A percentile compares a stretch with the other conserved stretches of the same genome.
phyloP scores from a whole-genome alignment of 2,888 invertebrate species.

The Acholoe squamosa region DNA sequence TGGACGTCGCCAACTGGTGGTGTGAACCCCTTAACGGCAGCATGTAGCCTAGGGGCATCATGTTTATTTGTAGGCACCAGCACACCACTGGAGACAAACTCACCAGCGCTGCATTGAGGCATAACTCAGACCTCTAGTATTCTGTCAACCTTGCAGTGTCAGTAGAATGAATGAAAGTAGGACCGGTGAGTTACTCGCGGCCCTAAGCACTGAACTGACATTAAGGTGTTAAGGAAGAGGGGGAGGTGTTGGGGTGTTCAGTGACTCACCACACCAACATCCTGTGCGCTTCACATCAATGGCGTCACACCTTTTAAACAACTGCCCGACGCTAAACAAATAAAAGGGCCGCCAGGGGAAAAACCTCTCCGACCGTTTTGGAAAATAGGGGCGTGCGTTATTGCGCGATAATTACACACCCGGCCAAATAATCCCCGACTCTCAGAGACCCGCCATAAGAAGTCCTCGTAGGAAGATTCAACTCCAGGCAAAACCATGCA shows the following conservation, averaged over 20 bases:
- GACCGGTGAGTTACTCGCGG: too few species aligned
- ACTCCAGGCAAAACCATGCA: neutral
- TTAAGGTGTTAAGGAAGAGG: neutral
- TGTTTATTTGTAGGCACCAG: too few species aligned
- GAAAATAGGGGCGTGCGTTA: neutral
- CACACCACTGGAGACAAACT: too few species aligned
- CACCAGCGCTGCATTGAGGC: too few species aligned
- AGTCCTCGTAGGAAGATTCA: neutral
- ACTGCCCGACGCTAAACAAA: slow-evolving; percentile 37
- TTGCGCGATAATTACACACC: slow-evolving; percentile 21
- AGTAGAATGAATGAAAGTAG: too few species aligned
- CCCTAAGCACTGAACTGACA: too few species aligned
- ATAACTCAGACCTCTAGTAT: too few species aligned
- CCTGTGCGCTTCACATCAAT: neutral
- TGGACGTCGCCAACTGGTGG: neutral
- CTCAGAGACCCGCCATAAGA: neutral
- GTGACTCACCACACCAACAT: slow-evolving; percentile 14
- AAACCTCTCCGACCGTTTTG: neutral
- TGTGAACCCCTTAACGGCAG: neutral
- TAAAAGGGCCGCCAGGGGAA: neutral
- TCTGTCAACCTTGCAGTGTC: too few species aligned
- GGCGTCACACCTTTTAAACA: slow-evolving; percentile 38
- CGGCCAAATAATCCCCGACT: slow-evolving; percentile 27
- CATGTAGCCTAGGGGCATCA: neutral
- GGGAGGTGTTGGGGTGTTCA: neutral